Evolutionary conservation across 2,113 vertebrate genomes (phyloP).

Genomic region (Oncorhynchus masou): DNA sequence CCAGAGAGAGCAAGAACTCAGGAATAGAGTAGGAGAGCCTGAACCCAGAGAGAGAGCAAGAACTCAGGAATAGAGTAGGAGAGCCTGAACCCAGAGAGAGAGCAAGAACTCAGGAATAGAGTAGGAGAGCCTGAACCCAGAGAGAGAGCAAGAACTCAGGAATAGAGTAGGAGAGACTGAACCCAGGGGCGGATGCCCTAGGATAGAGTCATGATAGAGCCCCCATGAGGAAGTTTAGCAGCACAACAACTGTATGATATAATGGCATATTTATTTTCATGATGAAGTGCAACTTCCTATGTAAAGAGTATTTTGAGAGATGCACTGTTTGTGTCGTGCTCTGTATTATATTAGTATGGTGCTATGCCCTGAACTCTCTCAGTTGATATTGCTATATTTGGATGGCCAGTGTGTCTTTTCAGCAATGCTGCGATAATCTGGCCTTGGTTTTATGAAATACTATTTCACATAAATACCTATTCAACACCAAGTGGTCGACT

Average conservation of each 20-base stretch:
- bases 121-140: background rate
- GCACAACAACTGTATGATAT: background rate
- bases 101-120: too few species aligned
- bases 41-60: too few species aligned
- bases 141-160: background rate
- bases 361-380: background rate
- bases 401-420: background rate
- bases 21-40: too few species aligned
- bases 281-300: background rate
- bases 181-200: background rate
- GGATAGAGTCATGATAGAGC: background rate
- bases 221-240: background rate
- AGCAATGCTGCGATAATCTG: slow-evolving; percentile 8
- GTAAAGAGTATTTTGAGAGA: background rate
- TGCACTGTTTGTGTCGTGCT: background rate
- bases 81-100: too few species aligned
- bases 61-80: too few species aligned
- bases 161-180: background rate
- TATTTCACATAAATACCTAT: background rate
- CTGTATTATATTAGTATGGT: background rate
- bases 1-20: too few species aligned
- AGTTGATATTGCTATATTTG: too few species aligned
- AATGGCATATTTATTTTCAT: background rate
- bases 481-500: slow-evolving; percentile 14
- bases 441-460: slow-evolving; percentile 33